Conservation (phyloP, 2,797 vertebrate genomes). For the Argentina silus region DNA sequence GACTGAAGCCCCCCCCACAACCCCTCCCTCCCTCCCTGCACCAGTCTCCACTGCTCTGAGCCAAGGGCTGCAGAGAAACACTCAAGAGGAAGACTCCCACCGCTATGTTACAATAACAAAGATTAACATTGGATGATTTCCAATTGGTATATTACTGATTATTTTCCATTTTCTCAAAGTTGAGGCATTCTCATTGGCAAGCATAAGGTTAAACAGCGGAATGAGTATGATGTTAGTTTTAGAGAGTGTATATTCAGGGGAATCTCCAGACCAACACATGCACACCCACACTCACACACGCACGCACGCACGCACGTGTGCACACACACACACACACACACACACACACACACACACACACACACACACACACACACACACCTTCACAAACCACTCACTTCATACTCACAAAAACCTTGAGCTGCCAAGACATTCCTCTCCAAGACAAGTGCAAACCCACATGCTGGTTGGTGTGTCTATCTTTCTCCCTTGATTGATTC, state of each 20-base stretch:
- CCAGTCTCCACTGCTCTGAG: too few relatives aligned
- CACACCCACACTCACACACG: conserved; percentile 1
- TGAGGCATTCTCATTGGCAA: conserved; percentile 34
- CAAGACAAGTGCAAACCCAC: conserved; percentile 63
- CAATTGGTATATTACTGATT: conserved; percentile 24
- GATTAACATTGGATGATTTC: too few relatives aligned
- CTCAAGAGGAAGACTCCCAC: too few relatives aligned
- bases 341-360: neutral
- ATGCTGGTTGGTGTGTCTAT: conserved; percentile 26
- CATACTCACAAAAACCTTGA: conserved; percentile 33
- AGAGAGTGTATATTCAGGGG: conserved; percentile 47
- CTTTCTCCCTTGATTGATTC: conserved; percentile 8
- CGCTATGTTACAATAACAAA: too few relatives aligned
- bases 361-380: conserved; percentile 12
- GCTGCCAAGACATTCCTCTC: conserved; percentile 62
- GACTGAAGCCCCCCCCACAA: too few relatives aligned
- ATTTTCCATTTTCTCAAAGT: conserved; percentile 54
- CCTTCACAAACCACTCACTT: conserved; percentile 3
- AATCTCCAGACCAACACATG: conserved; percentile 50
- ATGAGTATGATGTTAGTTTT: conserved; percentile 47
- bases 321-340: conserved; percentile 23
- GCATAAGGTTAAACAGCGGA: neutral
- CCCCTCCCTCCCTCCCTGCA: too few relatives aligned
- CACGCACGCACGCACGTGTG: neutral
- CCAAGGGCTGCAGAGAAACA: too few relatives aligned